Conservation (phyloP, 64 coral and sea anemone species). For the Montipora capricornis region DNA sequence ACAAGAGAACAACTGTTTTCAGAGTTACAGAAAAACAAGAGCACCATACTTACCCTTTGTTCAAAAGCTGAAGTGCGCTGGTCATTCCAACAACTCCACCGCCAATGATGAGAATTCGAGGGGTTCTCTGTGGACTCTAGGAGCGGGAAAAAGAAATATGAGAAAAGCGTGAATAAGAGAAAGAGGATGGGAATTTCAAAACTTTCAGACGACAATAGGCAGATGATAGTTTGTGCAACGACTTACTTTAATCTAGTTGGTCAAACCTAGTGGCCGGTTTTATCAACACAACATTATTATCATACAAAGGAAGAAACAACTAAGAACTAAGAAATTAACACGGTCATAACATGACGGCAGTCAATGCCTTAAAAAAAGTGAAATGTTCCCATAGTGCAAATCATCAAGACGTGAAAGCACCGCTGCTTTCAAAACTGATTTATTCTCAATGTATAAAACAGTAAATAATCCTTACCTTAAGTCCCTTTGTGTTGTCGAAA, state of each 20-base stretch:
- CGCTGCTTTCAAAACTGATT: neutral
- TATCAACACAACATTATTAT: too few species aligned
- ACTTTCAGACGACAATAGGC: too few species aligned
- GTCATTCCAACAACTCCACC: slow-evolving; percentile 44
- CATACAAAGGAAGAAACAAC: too few species aligned
- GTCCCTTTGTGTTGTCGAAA: neutral
- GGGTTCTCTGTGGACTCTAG: neutral
- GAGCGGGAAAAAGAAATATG: neutral
- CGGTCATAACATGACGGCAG: too few species aligned
- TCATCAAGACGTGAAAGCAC: neutral
- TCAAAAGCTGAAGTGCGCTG: neutral
- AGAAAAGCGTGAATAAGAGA: neutral
- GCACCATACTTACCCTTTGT: neutral
- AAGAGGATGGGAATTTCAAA: neutral
- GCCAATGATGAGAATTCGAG: slow-evolving; percentile 6
- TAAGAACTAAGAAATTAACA: too few species aligned
- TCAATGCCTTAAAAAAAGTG: too few species aligned
- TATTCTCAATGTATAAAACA: neutral
- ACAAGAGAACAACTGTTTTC: too few species aligned
- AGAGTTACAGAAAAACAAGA: neutral
- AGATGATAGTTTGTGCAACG: too few species aligned
- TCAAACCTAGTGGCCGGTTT: too few species aligned
- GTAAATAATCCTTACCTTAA: neutral
- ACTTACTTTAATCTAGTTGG: too few species aligned
- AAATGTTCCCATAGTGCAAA: too few species aligned